Percentiles rank a stretch among this genome's conserved stretches.
These are phyloP conservation scores for Diplolepis rosae DNA, from an alignment of 2,888 invertebrate species.

Conservation along the genomic window DNA sequence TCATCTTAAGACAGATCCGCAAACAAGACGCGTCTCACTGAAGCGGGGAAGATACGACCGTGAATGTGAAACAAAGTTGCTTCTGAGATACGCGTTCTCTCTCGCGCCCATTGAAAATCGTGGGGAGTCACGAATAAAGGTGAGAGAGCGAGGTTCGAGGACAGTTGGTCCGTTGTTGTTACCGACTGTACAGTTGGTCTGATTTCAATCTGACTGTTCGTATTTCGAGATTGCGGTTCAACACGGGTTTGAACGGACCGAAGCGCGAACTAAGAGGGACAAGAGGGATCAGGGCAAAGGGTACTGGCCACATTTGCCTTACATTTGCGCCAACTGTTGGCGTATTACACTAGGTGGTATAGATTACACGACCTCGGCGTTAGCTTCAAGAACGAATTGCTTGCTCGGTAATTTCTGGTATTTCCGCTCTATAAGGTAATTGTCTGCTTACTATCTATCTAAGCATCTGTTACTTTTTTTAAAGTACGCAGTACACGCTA, in stretches of 20 bases:
- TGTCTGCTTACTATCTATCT: neutral
- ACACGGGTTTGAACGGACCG: constrained; percentile 29
- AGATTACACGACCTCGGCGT: constrained; percentile 3
- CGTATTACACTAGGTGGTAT: constrained; percentile 50
- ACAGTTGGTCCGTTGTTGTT: constrained; percentile 3
- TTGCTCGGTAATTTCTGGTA: constrained; percentile 15
- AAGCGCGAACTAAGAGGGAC: constrained; percentile 44
- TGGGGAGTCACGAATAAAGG: constrained; percentile 50
- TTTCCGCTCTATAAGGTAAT: constrained; percentile 27
- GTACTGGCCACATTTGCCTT: constrained; percentile 44
- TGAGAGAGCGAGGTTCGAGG: constrained; percentile 43
- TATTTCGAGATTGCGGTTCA: constrained; percentile 53
- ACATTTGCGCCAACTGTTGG: constrained; percentile 52
- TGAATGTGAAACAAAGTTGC: constrained; percentile 60
- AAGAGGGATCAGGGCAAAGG: constrained; percentile 34
- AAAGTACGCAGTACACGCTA: constrained; percentile 7
- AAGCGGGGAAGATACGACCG: constrained; percentile 59
- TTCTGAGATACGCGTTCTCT: constrained; percentile 54
- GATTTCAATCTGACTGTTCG: constrained; percentile 60
- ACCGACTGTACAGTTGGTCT: constrained; percentile 30
- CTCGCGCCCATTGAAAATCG: constrained; percentile 29
- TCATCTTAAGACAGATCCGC: constrained; percentile 19
- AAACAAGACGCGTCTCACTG: constrained; percentile 55
- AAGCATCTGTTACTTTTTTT: constrained; percentile 15
- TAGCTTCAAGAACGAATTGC: neutral